Base-by-base conservation (phyloP, 1,140 invertebrate genomes). In the Leguminivora glycinivorella region DNA sequence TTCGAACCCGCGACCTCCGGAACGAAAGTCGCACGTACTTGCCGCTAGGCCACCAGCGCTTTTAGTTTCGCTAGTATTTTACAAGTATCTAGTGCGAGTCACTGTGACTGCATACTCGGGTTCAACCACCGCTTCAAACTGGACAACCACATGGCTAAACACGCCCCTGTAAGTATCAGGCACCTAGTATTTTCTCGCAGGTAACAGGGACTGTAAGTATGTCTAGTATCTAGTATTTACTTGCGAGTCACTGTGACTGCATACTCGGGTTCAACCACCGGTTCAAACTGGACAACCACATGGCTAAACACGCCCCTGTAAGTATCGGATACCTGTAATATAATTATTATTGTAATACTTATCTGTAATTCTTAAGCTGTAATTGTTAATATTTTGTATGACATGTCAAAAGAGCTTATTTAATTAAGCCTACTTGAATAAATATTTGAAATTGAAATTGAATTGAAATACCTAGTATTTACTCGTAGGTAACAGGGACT, bases 71-170 rank as follows among this genome's bases (percentile, higher is more conserved):
- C n/a, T n/a, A n/a, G n/a, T n/a, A n/a, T n/a, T n/a, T n/a, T n/a
- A n/a, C n/a, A n/a, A n/a, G n/a, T n/a, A n/a, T n/a, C n/a, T n/a
- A n/a, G n/a, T n/a, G 4, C 19, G n/a, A 52, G 14, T 68, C 69
- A 77, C 0, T 90, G 88, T 34, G 29, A 81, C 29, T 90, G 88
- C 40, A 80, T 72, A 9, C 25, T 90, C 6, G 88, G 88, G 0
- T 90, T 90, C 72, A 88, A 88, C 75, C 84, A 90, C 43, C 69
- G 73, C 6, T 78, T 75, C 68, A 90, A 90, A 25, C 73, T 88
- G 26, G 77, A 81, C 5, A 78, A 84, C 34, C 86, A 90, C 34
- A 87, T 87, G 84, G 74, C 70, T 69, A 88, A 88, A 67, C 88
- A 90, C 34, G 68, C 81, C 1, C 75, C 69, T 72, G 86, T 89